Evolutionary conservation across 1,140 invertebrate genomes (phyloP).

Genomic region (Zaprionus lachaisei): DNA sequence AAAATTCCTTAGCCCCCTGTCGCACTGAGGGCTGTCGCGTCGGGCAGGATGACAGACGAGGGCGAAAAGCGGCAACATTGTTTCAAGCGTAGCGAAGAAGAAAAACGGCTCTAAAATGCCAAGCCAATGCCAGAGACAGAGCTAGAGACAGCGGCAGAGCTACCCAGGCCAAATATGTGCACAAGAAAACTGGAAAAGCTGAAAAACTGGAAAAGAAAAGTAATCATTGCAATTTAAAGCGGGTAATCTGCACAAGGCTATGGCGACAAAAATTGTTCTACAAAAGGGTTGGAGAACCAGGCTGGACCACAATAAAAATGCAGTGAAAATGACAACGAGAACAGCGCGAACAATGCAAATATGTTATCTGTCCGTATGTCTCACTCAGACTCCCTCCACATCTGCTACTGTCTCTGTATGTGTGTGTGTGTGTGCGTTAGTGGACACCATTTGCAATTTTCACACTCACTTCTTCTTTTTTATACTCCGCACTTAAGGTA

Average conservation of each 20-base stretch:
- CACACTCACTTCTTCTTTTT: constrained; percentile 62
- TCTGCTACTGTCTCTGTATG: background rate
- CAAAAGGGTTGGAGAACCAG: constrained; percentile 49
- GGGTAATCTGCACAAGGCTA: constrained; percentile 76
- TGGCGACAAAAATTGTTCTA: constrained; percentile 56
- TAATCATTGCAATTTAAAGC: constrained; percentile 83
- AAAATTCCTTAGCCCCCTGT: constrained; percentile 74
- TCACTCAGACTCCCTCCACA: constrained; percentile 13
- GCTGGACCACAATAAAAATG: constrained; percentile 50
- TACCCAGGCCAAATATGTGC: constrained; percentile 31
- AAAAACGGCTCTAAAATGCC: constrained; percentile 80
- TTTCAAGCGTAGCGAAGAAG: constrained; percentile 75
- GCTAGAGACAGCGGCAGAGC: constrained; percentile 8
- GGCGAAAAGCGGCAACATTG: constrained; percentile 70
- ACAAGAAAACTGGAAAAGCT: constrained; percentile 24
- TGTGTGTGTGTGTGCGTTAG: constrained; percentile 59
- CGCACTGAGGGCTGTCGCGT: background rate
- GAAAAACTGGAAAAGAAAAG: constrained; percentile 53
- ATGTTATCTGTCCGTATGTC: constrained; percentile 49
- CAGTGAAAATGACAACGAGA: constrained; percentile 47
- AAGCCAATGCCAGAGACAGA: too few species aligned
- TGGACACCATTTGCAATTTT: constrained; percentile 83
- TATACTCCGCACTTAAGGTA: background rate
- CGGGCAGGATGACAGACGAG: background rate
- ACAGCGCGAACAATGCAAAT: constrained; percentile 68